Base-by-base conservation (phyloP, 2,113 vertebrate species). In the Gobius niger region DNA sequence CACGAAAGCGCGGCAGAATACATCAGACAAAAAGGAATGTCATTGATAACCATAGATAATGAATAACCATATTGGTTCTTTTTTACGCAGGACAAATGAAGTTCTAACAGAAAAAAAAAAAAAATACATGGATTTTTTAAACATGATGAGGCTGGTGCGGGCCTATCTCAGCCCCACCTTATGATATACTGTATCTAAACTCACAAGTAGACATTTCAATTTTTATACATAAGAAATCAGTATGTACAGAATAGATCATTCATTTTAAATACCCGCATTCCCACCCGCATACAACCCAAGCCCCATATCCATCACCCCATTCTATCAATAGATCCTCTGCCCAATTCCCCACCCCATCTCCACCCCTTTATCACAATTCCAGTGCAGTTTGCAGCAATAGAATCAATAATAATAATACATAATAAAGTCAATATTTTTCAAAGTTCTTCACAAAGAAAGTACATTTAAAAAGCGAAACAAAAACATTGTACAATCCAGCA, bases 161-260 rank as follows among this genome's bases (percentile, higher is more conserved):
- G 82, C 83, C 84, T n/a, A 7, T 84, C 77, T 54, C 81, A 82
- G 89, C 87, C 89, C 73, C 85, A 73, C 80, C 81, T 87, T 82
- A 88, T 83, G 75, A 78, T 82, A 78, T 82, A 34, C 24, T 34
- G 24, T 34, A 80, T 88, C 90, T 91, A 93, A 91, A 91, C 89
- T 89, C 87, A 93, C 92, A 89, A 91, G 88, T 88, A 93, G 85
- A 91, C 90, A 89, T 87, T 89, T 85, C 72, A 59, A 70, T 78
- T 68, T 65, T 89, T 91, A 85, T 89, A 92, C 89, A 90, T 90
- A 89, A 90, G 83, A 92, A 90, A 91, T 89, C 86, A 90, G 84
- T 91, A 87, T 94, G 91, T 94, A 93, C 91, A 91, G 88, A 89
- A 90, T 87, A 90, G 85, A 91, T 92, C 88, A 92, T 93, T 93